These are phyloP conservation scores for Mimas tiliae DNA, from an alignment of 2,888 invertebrate genomes.

Conservation along the genomic window DNA sequence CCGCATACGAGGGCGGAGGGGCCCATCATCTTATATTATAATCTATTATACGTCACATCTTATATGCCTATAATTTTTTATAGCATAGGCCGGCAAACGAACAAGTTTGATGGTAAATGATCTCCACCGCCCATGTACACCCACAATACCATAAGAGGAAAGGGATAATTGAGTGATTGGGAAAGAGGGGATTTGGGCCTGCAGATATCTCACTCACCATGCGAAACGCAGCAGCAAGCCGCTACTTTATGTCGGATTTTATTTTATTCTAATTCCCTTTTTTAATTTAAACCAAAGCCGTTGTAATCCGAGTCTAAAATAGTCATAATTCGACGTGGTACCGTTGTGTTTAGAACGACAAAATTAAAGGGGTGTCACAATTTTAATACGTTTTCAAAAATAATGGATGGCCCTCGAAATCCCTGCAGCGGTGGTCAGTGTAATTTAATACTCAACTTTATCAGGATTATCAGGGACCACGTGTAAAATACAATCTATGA, in stretches of 20 bases:
- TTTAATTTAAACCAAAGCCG: constrained; percentile 46
- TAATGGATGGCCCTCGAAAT: constrained; percentile 58
- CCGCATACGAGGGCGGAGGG: too few species aligned
- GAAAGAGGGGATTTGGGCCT: too few species aligned
- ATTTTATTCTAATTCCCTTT: background rate
- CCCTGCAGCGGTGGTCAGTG: constrained; percentile 64
- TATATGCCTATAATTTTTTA: too few species aligned
- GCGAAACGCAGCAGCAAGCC: too few species aligned
- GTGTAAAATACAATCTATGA: constrained; percentile 19
- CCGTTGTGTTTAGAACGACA: constrained; percentile 38
- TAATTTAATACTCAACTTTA: constrained; percentile 55
- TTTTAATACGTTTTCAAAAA: constrained; percentile 54
- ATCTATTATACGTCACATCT: too few species aligned
- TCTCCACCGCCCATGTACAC: too few species aligned
- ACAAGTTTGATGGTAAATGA: too few species aligned
- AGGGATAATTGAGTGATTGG: too few species aligned
- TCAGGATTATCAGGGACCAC: constrained; percentile 18
- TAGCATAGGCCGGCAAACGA: too few species aligned
- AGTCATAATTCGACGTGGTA: constrained; percentile 48
- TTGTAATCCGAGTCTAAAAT: constrained; percentile 60
- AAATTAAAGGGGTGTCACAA: constrained; percentile 54
- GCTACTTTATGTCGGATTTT: background rate
- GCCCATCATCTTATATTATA: too few species aligned
- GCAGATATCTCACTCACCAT: too few species aligned
- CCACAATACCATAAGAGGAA: too few species aligned